Conservation (phyloP, 2,888 invertebrate species). For the Nephrotoma appendiculata region DNA sequence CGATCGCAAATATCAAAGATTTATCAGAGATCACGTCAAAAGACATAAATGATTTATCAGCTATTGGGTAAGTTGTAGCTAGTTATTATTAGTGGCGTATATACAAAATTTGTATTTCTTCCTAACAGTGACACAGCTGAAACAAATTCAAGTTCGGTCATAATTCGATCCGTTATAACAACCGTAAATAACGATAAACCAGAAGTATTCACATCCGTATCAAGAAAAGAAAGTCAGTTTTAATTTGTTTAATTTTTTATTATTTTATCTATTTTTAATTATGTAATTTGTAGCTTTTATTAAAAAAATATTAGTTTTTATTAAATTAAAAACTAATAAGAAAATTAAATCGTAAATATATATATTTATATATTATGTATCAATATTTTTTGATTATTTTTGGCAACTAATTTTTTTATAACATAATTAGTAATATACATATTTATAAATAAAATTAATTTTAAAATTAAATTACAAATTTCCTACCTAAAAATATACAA, state of each 20-base stretch:
- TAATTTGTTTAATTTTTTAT: conserved; percentile 14
- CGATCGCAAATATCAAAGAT: conserved; percentile 28
- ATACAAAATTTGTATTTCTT: conserved; percentile 3
- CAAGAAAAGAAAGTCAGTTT: conserved; percentile 31
- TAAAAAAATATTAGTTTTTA: background rate
- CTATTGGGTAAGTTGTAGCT: conserved; percentile 20
- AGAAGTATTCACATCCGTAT: conserved; percentile 23
- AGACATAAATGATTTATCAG: conserved; percentile 26
- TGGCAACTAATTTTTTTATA: background rate
- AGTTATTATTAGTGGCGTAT: background rate
- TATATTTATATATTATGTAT: background rate
- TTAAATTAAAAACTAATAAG: background rate
- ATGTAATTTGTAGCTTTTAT: background rate
- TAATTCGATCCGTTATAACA: conserved; percentile 32
- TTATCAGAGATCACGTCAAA: conserved; percentile 26
- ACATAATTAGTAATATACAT: background rate
- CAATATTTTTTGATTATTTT: background rate
- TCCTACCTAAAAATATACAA: background rate
- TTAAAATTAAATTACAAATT: background rate
- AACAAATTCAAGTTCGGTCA: conserved; percentile 29
- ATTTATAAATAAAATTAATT: background rate
- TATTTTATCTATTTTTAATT: background rate
- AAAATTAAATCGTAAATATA: background rate
- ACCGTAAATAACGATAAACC: conserved; percentile 30
- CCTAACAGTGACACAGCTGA: conserved; percentile 27